Evolutionary conservation across 1,140 invertebrate species (phyloP), one percentile per base, ranked within the genome.

Genomic region (Hyposmocoma kahamanoa): DNA sequence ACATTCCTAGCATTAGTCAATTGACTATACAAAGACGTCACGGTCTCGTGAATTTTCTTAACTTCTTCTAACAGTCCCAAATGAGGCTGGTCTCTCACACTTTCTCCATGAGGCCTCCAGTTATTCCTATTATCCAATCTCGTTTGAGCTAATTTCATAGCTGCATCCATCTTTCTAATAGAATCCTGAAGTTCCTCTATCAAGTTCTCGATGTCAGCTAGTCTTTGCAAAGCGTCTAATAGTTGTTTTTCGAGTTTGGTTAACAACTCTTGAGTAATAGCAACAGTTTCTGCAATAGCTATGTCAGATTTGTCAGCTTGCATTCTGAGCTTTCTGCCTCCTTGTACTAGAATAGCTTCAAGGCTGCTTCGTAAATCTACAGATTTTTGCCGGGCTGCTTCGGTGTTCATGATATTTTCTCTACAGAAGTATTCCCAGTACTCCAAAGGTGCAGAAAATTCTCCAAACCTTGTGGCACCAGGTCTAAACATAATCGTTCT

Each of bases 71-170:
- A 88, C n/a, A 94, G 83, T 6, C 91, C 90, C 53, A 90, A 87
- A 76, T 94, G 92, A 11, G 91, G 85, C 22, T 79, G 73, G 69
- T 95, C 93, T 38, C 92, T 84, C 47, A 92, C 93, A 59, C 88
- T 92, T 76, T 95, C 93, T 6, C 93, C 90, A 30, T 90, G 86
- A 13, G 91, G 91, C 22, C 91, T 82, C 45, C 87, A 87, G 28
- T 84, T 78, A 28, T 89, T 87, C 50, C 93, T 87, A 60, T 93
- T 92, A 62, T 92, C 88, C 44, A 95, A 83, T 55, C 93, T 88
- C 0, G 93, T 94, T 77, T 95, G 93, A 13, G 92, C 92, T 19
- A 93, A 88, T 72, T 94, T 94, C 89, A 94, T 90, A 2, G 91
- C 89, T 6, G 88, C 82, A 60, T 95, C 92, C 66, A 94, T 88